Percentiles rank a stretch among this genome's conserved stretches.
Evolutionary conservation across 2,797 vertebrate species (phyloP).

Genomic region (Bufotes viridis): DNA sequence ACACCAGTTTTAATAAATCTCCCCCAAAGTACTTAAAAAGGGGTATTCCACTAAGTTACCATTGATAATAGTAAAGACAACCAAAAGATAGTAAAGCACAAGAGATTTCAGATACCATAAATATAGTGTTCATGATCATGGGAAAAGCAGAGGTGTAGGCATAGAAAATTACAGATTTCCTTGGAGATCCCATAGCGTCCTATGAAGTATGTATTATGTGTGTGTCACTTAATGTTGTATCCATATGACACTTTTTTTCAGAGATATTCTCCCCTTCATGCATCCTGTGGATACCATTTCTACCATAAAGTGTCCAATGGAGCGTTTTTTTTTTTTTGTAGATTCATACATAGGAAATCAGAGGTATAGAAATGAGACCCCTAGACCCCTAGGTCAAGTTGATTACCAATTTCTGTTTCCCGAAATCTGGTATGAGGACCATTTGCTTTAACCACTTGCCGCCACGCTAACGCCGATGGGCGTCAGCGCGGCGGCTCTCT

Average conservation of each 20-base stretch:
- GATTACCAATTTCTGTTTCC: neutral
- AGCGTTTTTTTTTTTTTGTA: neutral
- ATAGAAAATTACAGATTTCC: neutral
- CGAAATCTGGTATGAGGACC: no score
- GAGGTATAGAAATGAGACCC: neutral
- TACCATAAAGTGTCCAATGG: neutral
- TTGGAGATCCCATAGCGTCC: neutral
- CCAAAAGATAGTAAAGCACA: neutral
- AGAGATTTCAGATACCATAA: neutral
- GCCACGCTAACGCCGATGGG: no score
- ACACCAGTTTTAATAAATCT: no score
- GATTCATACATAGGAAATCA: neutral
- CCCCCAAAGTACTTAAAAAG: no score
- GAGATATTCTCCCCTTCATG: neutral
- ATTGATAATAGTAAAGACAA: no score
- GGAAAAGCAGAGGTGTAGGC: neutral
- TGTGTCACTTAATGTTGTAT: neutral
- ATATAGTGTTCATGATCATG: no score
- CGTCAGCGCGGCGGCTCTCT: no score
- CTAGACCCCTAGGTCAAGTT: neutral
- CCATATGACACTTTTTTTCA: neutral
- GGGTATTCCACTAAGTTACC: no score
- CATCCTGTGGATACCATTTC: neutral
- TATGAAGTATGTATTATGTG: neutral
- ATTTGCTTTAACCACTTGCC: no score